Evolutionary conservation across 2,113 vertebrate genomes (phyloP), one percentile per base, ranked within the genome.

Genomic region (Cynoglossus semilaevis): DNA sequence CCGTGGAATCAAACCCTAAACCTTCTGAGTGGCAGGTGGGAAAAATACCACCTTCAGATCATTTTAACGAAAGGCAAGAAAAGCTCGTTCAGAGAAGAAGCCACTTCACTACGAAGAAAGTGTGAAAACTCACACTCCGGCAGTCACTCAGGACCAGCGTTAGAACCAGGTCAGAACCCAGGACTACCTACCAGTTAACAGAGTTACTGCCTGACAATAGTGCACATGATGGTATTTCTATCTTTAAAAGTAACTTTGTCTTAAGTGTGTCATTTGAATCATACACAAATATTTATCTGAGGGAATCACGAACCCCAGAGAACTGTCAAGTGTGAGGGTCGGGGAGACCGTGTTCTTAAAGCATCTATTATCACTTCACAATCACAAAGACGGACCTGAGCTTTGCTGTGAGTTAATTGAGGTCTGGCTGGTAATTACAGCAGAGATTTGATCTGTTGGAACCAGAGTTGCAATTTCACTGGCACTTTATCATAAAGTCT

Each of bases 361-460:
- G 73, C 52, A 36, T 59, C 49, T 72, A 63, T 73, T 71, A 77
- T 74, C 54, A 66, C 51, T 57, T 74, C 51, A 72, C 56, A 78
- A 78, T 69, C 71, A 70, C 47, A 69, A 72, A 70, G 54, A 51
- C 73, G 46, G 77, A 52, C 56, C 34, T 37, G 16, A n/a, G 56
- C 50, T 72, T 84, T 77, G 16, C 49, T 65, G 40, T 57, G 62
- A 80, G 72, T 78, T 85, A 87, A 83, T 85, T 82, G 79, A 85
- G 70, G 79, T 82, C 71, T 67, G 62, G 13, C 36, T 63, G 58
- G 53, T 81, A 79, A 84, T 80, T 80, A 80, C 72, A 79, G 51
- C 16, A 49, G 58, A 51, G 74, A 79, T 67, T 71, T 72, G 73
- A 84, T 79, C 58, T 68, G 45, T 73, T 48, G 53, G 65, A 72